Percentiles rank a stretch among this genome's conserved stretches.
Evolutionary conservation across 2,888 invertebrate genomes (phyloP).

Genomic region (Stenurella melanura): DNA sequence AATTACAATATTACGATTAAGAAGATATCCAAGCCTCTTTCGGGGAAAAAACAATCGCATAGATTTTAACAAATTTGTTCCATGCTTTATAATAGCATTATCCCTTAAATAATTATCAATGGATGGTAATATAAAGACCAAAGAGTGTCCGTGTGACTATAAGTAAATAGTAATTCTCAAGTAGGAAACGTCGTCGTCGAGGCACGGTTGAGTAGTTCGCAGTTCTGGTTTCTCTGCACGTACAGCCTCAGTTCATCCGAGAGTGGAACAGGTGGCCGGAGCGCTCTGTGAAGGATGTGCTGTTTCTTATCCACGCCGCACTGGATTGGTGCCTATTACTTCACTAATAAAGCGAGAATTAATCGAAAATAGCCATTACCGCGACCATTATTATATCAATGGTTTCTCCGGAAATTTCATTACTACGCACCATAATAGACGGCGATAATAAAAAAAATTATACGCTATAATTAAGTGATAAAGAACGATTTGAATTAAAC

Average conservation of each 20-base stretch:
- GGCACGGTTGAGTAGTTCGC: constrained; percentile 26
- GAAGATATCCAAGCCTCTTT: too few relatives aligned
- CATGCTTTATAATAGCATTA: too few relatives aligned
- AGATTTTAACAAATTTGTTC: too few relatives aligned
- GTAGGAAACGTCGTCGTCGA: constrained; percentile 30
- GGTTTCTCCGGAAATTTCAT: constrained; percentile 27
- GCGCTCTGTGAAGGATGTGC: constrained; percentile 28
- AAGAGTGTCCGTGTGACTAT: constrained; percentile 21
- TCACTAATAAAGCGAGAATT: constrained; percentile 52
- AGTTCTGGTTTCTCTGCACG: constrained; percentile 62
- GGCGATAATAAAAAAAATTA: background rate
- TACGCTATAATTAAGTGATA: constrained; percentile 17
- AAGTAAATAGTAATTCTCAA: constrained; percentile 38
- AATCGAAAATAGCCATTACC: constrained; percentile 50
- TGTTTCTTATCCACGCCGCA: constrained; percentile 51
- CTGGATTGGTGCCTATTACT: constrained; percentile 37
- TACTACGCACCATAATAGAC: constrained; percentile 16
- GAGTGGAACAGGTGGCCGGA: constrained; percentile 60
- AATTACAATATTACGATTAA: too few relatives aligned
- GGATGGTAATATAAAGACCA: background rate
- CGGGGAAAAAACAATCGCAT: too few relatives aligned
- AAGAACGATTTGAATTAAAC: constrained; percentile 1
- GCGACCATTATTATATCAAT: constrained; percentile 39
- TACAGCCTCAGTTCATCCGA: constrained; percentile 62
- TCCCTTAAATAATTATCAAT: background rate